A percentile compares a stretch with the other conserved stretches of the same genome.
Evolutionary conservation across 2,113 vertebrate genomes (phyloP).

Genomic region (Heterotilapia buettikoferi): DNA sequence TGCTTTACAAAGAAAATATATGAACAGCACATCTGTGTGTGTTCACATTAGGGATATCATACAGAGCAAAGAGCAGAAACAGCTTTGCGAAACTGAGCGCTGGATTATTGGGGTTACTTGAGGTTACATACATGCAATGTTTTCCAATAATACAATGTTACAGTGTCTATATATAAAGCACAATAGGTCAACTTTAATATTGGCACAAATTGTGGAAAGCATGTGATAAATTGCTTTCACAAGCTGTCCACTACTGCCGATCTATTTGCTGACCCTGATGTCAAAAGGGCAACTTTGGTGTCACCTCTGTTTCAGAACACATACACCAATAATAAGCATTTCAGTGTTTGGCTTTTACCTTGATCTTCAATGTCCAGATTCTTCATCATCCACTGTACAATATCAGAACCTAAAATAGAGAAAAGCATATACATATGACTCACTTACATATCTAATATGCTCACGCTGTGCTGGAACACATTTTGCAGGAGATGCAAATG

Average conservation of each 20-base stretch:
- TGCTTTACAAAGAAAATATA: background rate
- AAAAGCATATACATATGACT: slow-evolving; percentile 50
- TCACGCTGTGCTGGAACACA: background rate
- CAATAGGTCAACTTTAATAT: background rate
- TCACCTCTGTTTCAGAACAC: background rate
- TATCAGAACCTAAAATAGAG: slow-evolving; percentile 84
- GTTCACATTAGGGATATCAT: background rate
- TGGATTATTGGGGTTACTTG: background rate
- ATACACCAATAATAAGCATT: background rate
- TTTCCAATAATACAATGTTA: background rate
- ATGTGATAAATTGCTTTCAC: background rate
- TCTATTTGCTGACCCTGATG: background rate
- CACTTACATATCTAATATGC: background rate
- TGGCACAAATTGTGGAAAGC: background rate
- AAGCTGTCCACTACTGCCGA: background rate
- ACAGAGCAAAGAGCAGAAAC: background rate
- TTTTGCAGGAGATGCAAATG: slow-evolving; percentile 36
- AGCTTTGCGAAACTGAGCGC: background rate
- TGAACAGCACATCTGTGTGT: background rate
- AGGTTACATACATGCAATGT: background rate
- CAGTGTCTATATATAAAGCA: background rate
- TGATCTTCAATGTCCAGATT: slow-evolving; percentile 95
- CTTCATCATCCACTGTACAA: slow-evolving; percentile 97
- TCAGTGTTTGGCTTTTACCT: slow-evolving; percentile 71
- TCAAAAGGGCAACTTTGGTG: background rate